Evolutionary conservation across 2,113 vertebrate species (phyloP).

Genomic region (Grus americana): DNA sequence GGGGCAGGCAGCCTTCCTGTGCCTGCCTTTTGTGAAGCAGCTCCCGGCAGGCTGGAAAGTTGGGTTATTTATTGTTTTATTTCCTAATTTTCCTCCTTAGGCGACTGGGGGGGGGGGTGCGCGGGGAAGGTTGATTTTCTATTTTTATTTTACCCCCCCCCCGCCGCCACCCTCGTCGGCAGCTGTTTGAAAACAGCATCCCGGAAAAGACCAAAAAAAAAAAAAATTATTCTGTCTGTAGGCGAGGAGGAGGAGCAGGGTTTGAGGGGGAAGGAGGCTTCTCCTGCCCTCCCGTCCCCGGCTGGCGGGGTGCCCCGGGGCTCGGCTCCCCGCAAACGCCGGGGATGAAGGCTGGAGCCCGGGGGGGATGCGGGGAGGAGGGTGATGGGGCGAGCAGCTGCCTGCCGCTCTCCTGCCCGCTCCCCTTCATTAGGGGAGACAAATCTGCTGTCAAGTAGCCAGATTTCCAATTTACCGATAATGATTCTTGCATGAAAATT

Average conservation of each 20-base stretch:
- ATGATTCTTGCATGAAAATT: conserved; percentile 89
- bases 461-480: conserved; percentile 88
- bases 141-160: not conserved
- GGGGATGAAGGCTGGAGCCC: not conserved
- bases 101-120: not conserved
- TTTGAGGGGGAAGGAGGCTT: not conserved
- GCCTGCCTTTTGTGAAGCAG: conserved; percentile 53
- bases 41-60: conserved; percentile 27
- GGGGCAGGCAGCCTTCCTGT: conserved; percentile 6
- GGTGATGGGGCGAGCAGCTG: conserved; percentile 77
- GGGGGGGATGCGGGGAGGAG: conserved; percentile 22
- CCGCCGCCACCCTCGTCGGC: not conserved
- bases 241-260: not conserved
- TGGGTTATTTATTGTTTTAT: conserved; percentile 15
- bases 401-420: conserved; percentile 79
- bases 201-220: not conserved
- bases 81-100: not conserved
- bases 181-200: conserved; percentile 16
- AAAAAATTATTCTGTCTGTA: not conserved
- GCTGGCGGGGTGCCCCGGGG: not conserved
- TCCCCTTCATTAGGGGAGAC: conserved; percentile 86
- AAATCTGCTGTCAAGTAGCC: conserved; percentile 91
- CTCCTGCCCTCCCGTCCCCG: not conserved
- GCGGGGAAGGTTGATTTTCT: not conserved
- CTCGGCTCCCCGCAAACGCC: not conserved